Evolutionary conservation across 2,888 invertebrate genomes (phyloP), one percentile per base, ranked within the genome.

Genomic region (Aphodius granarius): DNA sequence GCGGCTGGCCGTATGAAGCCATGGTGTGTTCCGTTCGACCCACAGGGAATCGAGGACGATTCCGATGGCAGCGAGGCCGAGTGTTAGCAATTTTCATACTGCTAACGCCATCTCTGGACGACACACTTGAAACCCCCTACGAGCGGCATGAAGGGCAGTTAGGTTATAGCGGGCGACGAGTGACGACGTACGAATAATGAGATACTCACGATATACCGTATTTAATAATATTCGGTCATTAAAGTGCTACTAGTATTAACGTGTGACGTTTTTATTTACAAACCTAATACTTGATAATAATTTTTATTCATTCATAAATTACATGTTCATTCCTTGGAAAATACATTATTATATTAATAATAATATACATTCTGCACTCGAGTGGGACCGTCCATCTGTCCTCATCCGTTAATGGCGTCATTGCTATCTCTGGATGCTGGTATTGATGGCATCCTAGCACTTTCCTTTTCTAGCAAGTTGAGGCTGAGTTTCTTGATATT

Each of bases 41-140:
- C 16, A 65, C 17, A 65, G 16, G 3, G 65, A 65, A 65, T 65
- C 65, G 65, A 15, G 65, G 65, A 65, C 65, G 65, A 65, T 65
- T 65, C 65, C 17, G 16, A 16, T 15, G 68, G 68, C n/a, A 68
- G 68, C 68, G 5, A 65, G 16, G 65, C 68, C 68, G 68, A 68
- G 21, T 68, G 68, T 68, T 43, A 43, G 43, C 43, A 43, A n/a
- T n/a, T 43, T 43, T 43, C 43, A 3, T 43, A 43, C 43, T 2
- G 43, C 43, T 43, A 43, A 3, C 43, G 43, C 43, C 43, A 43
- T 43, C 43, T 43, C 43, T 43, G 43, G 4, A 13, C 43, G 43
- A 43, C 43, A 43, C 43, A 13, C 6, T 9, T 0, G 13, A 6
- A 4, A 43, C 6, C 43, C 43, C 43, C 43, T 43, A 13, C 43